phyloP scores from a whole-genome alignment of 2,888 invertebrate species.

The Trichopoda pennipes region DNA sequence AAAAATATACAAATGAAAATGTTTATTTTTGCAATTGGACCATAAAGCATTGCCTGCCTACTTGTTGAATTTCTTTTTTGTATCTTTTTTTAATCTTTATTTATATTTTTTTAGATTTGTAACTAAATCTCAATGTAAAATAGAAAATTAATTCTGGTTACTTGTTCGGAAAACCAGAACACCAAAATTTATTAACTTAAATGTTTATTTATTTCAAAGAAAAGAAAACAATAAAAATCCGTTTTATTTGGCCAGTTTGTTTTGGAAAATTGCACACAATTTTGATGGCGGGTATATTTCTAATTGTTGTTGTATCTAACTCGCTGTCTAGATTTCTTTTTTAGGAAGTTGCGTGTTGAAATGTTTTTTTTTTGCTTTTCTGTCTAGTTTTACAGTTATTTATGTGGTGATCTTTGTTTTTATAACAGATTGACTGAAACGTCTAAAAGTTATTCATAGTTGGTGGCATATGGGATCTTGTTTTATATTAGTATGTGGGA shows the following conservation, averaged over 20 bases:
- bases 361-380: constrained; percentile 24
- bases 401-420: constrained; percentile 29
- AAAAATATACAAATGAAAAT: constrained; percentile 21
- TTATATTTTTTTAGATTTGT: constrained; percentile 22
- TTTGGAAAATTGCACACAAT: constrained; percentile 61
- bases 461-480: constrained; percentile 26
- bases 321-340: neutral
- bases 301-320: neutral
- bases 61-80: constrained; percentile 46
- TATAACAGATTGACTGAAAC: constrained; percentile 16
- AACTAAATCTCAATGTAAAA: constrained; percentile 25
- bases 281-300: neutral
- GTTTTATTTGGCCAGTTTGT: constrained; percentile 27
- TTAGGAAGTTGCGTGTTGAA: constrained; percentile 58
- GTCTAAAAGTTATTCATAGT: constrained; percentile 1
- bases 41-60: constrained; percentile 59
- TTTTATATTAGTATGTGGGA: constrained; percentile 7
- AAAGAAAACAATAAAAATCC: constrained; percentile 15
- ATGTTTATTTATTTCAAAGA: constrained; percentile 53
- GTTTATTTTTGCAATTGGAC: constrained; percentile 60
- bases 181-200: constrained; percentile 53
- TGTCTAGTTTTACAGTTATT: neutral
- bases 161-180: neutral
- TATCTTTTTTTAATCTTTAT: constrained; percentile 4
- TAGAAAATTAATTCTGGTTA: constrained; percentile 43